A percentile compares a stretch with the other conserved stretches of the same genome.
Evolutionary conservation across 2,888 invertebrate genomes (phyloP).

Genomic region (Agrypnus murinus): DNA sequence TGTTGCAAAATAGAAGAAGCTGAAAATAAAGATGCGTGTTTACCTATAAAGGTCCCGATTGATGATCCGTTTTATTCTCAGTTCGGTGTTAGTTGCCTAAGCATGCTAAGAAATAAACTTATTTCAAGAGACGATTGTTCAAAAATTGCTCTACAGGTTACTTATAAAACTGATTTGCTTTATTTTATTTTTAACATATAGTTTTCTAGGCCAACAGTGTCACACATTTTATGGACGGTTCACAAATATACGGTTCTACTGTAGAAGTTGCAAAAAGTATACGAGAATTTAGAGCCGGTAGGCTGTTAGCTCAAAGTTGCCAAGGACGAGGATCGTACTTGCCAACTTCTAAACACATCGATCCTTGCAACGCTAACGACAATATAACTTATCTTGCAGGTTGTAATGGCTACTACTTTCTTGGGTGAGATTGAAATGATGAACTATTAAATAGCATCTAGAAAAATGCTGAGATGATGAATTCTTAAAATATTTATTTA

Average conservation of each 20-base stretch:
- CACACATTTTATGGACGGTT: conserved; percentile 83
- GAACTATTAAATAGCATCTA: no score
- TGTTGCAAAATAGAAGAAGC: not conserved
- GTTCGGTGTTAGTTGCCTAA: conserved; percentile 79
- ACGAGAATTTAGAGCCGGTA: conserved; percentile 77
- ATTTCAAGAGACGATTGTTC: conserved; percentile 77
- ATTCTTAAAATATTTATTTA: no score
- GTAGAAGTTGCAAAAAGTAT: conserved; percentile 74
- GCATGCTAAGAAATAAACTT: conserved; percentile 79
- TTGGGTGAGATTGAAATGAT: no score
- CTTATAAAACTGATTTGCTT: no score
- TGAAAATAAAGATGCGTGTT: conserved; percentile 72
- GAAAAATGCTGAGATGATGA: no score
- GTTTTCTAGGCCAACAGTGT: conserved; percentile 80
- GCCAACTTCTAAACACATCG: conserved; percentile 76
- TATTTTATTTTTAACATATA: no score
- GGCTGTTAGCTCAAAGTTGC: conserved; percentile 79
- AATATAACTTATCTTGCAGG: conserved; percentile 78
- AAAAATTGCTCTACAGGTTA: conserved; percentile 80
- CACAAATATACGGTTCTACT: conserved; percentile 83
- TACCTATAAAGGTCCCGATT: conserved; percentile 77
- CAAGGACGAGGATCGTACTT: conserved; percentile 79
- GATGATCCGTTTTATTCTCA: conserved; percentile 77
- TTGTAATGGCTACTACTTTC: conserved; percentile 40
- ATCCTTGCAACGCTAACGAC: conserved; percentile 77